phyloP scores from a whole-genome alignment of 2,888 invertebrate species.

The Limnephilus auricula region DNA sequence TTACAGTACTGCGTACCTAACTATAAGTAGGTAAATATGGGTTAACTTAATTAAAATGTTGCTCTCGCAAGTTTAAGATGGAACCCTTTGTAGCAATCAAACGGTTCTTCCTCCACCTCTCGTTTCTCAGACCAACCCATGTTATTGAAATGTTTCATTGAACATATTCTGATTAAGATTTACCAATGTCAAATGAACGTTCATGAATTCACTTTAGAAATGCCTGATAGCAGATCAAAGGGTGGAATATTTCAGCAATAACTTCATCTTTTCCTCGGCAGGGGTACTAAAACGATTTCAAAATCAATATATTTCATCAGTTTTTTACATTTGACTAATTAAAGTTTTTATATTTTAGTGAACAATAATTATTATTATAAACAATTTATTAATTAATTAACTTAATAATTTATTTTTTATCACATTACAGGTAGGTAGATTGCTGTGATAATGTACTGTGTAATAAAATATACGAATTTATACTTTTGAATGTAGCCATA shows the following conservation, averaged over 20 bases:
- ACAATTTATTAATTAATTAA: too few species aligned
- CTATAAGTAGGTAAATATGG: neutral
- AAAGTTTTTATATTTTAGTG: too few species aligned
- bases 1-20: neutral
- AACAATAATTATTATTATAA: too few species aligned
- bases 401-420: too few species aligned
- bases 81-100: neutral
- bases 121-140: neutral
- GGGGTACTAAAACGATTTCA: slow-evolving; percentile 18
- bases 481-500: too few species aligned
- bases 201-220: slow-evolving; percentile 63
- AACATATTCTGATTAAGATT: slow-evolving; percentile 41
- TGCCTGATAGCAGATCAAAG: slow-evolving; percentile 62
- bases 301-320: neutral
- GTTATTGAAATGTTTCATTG: slow-evolving; percentile 22
- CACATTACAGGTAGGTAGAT: too few species aligned
- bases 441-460: too few species aligned
- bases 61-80: neutral
- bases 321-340: too few species aligned
- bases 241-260: slow-evolving; percentile 59
- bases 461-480: too few species aligned
- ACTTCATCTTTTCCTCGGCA: slow-evolving; percentile 56
- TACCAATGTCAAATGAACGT: slow-evolving; percentile 57
- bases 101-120: neutral
- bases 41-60: neutral